Evolutionary conservation across 2,113 vertebrate genomes (phyloP).

Genomic region (Entomyzon cyanotis): DNA sequence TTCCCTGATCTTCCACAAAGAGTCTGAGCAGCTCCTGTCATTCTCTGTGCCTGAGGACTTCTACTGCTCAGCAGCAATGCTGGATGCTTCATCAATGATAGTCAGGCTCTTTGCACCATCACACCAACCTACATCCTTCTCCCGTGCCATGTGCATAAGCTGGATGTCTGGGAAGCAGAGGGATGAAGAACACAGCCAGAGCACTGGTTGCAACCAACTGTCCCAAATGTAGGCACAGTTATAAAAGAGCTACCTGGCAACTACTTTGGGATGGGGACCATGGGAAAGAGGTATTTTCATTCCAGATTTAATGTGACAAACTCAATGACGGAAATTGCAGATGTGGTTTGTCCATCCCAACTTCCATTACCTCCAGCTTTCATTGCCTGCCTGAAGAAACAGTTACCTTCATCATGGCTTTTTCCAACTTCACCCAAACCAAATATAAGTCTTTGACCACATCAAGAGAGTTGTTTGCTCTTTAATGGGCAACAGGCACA

Average conservation of each 20-base stretch:
- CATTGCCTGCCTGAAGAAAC: neutral
- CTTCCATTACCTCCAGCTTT: neutral
- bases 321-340: neutral
- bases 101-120: neutral
- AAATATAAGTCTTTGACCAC: neutral
- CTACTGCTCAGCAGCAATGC: neutral
- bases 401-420: neutral
- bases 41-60: neutral
- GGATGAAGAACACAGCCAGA: neutral
- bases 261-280: neutral
- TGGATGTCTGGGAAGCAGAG: neutral
- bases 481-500: neutral
- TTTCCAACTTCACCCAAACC: neutral
- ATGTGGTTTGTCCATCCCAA: neutral
- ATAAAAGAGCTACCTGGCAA: neutral
- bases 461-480: neutral
- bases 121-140: neutral
- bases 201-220: neutral
- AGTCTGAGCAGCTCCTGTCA: neutral
- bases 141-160: rapidly evolving
- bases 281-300: neutral
- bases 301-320: neutral
- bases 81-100: neutral
- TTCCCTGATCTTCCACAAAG: neutral
- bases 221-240: neutral